These are phyloP conservation scores for Pyrochroa serraticornis DNA, from an alignment of 2,888 invertebrate species.

Conservation along the genomic window DNA sequence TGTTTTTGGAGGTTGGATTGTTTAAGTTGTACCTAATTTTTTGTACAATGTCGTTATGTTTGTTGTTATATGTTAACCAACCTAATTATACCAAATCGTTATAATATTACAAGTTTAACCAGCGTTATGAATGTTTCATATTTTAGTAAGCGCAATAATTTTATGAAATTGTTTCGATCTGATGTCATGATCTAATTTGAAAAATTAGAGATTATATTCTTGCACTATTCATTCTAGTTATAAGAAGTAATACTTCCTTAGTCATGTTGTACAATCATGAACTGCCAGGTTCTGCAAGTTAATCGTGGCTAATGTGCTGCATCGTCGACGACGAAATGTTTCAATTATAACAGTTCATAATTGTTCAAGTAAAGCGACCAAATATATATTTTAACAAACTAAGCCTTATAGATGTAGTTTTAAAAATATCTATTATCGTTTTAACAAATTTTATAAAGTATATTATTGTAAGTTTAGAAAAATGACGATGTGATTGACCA, in stretches of 20 bases:
- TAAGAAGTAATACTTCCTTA: constrained; percentile 24
- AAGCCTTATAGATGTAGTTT: constrained; percentile 53
- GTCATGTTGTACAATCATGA: constrained; percentile 30
- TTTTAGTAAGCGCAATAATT: constrained; percentile 34
- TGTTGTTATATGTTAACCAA: constrained; percentile 40
- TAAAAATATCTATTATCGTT: constrained; percentile 39
- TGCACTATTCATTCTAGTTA: constrained; percentile 26
- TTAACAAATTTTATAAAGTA: constrained; percentile 42
- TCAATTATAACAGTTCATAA: constrained; percentile 31
- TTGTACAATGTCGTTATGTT: constrained; percentile 34
- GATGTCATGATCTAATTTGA: constrained; percentile 11
- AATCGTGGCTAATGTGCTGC: neutral
- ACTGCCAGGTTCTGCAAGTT: constrained; percentile 12
- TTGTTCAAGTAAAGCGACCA: constrained; percentile 51
- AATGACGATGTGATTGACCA: constrained; percentile 40
- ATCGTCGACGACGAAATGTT: neutral
- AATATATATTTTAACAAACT: constrained; percentile 50
- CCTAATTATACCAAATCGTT: constrained; percentile 41
- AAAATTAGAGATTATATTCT: constrained; percentile 12
- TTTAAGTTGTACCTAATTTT: neutral
- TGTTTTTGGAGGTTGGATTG: neutral
- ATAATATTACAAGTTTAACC: constrained; percentile 27
- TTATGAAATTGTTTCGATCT: constrained; percentile 26
- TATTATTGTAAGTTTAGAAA: constrained; percentile 39
- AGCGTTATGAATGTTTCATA: constrained; percentile 25